Evolutionary conservation across 2,113 vertebrate species (phyloP).

Genomic region (Aptenodytes forsteri): DNA sequence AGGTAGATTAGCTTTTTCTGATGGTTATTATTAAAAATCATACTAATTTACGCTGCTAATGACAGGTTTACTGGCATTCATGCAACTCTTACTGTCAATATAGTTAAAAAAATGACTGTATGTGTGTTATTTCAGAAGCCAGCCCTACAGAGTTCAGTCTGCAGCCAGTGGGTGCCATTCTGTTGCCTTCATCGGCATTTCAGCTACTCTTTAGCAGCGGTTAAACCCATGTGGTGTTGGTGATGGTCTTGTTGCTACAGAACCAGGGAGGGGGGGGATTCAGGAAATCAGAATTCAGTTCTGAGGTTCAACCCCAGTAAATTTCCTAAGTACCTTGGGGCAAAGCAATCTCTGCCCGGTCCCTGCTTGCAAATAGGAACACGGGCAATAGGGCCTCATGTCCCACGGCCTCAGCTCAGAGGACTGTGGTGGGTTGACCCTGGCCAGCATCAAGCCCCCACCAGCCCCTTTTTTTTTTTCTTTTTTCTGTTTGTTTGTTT

Average conservation of each 20-base stretch:
- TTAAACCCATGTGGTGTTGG: neutral
- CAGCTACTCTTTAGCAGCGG: neutral
- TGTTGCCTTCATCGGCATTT: neutral
- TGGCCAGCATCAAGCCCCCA: neutral
- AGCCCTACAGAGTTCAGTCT: neutral
- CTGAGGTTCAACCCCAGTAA: neutral
- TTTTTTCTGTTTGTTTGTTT: neutral
- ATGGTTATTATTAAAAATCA: neutral
- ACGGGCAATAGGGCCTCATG: neutral
- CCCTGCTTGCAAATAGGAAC: neutral
- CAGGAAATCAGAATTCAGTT: neutral
- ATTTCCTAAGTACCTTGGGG: neutral
- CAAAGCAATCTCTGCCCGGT: neutral
- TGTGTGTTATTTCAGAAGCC: neutral
- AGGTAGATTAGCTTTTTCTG: neutral
- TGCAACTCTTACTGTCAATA: neutral
- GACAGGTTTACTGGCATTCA: neutral
- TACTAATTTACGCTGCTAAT: neutral
- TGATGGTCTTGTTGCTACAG: neutral
- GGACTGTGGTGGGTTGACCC: neutral
- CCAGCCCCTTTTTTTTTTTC: neutral
- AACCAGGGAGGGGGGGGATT: neutral
- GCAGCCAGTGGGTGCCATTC: neutral
- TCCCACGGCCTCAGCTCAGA: neutral
- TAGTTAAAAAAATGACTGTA: neutral